phyloP scores from a whole-genome alignment of 2,888 invertebrate species.

The Aplocera efformata region DNA sequence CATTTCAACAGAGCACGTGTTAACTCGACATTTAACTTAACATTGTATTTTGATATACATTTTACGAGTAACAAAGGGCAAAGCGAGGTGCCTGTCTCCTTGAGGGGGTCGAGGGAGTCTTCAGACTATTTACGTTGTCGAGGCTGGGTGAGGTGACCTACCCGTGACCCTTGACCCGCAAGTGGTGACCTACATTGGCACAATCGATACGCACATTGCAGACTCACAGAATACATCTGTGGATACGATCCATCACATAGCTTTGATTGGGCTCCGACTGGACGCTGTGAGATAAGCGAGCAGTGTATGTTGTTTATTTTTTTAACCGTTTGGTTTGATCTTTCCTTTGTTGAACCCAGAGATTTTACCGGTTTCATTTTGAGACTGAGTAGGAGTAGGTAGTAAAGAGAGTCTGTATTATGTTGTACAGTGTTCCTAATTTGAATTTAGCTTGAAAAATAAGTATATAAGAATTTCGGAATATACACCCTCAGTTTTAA shows the following conservation, averaged over 20 bases:
- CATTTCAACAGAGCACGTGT: conserved; percentile 15
- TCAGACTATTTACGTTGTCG: conserved; percentile 59
- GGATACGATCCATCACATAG: conserved; percentile 43
- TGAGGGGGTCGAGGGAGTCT: conserved; percentile 37
- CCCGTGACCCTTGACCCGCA: conserved; percentile 80
- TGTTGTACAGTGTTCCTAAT: too few species aligned
- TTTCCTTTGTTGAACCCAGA: too few species aligned
- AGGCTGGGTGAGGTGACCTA: conserved; percentile 60
- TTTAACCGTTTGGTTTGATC: conserved; percentile 20
- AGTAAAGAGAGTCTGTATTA: too few species aligned
- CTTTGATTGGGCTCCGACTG: conserved; percentile 42
- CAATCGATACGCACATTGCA: conserved; percentile 61
- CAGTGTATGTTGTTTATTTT: conserved; percentile 28
- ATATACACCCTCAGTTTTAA: too few species aligned
- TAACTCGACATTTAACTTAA: conserved; percentile 26
- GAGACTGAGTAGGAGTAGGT: too few species aligned
- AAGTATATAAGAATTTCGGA: too few species aligned
- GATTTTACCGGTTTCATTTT: too few species aligned
- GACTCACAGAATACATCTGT: conserved; percentile 37
- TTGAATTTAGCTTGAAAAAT: too few species aligned
- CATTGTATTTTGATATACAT: conserved; percentile 53
- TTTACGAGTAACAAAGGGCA: conserved; percentile 53
- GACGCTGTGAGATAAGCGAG: conserved; percentile 32
- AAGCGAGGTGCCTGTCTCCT: conserved; percentile 41
- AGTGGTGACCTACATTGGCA: conserved; percentile 77